Conservation (phyloP, 1,140 invertebrate species). For the Cydia strobilella region DNA sequence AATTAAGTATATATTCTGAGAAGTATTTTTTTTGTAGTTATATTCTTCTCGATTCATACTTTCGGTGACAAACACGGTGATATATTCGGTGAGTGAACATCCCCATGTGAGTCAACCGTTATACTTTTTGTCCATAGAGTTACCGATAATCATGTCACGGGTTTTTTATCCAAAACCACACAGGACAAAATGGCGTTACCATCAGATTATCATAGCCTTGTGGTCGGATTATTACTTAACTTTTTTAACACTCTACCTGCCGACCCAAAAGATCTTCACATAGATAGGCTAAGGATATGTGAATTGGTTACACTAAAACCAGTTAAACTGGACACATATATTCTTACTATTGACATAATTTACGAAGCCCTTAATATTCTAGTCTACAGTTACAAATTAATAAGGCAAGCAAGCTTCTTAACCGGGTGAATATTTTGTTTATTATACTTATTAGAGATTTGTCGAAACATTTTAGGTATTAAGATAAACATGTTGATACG, state of each 20-base stretch:
- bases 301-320: conserved; percentile 55
- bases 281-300: conserved; percentile 59
- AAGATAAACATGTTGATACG: conserved; percentile 59
- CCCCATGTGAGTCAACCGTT: conserved; percentile 51
- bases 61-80: neutral
- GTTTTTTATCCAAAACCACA: conserved; percentile 76
- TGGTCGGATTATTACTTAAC: conserved; percentile 77
- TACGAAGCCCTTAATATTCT: conserved; percentile 44
- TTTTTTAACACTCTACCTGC: conserved; percentile 74
- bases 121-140: conserved; percentile 61
- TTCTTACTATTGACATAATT: neutral
- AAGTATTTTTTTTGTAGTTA: no score
- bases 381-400: conserved; percentile 64
- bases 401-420: conserved; percentile 76
- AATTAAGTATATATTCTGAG: no score
- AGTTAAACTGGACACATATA: conserved; percentile 46
- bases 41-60: no score
- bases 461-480: conserved; percentile 72
- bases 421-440: conserved; percentile 76
- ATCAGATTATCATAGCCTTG: conserved; percentile 76
- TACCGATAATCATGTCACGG: conserved; percentile 77
- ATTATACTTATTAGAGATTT: conserved; percentile 78
- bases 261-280: conserved; percentile 57
- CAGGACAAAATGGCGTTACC: conserved; percentile 78
- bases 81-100: no score